Percentiles rank a stretch among this genome's conserved stretches.
Conservation (phyloP, 2,113 vertebrate genomes). For the Grammomys dolichurus region DNA sequence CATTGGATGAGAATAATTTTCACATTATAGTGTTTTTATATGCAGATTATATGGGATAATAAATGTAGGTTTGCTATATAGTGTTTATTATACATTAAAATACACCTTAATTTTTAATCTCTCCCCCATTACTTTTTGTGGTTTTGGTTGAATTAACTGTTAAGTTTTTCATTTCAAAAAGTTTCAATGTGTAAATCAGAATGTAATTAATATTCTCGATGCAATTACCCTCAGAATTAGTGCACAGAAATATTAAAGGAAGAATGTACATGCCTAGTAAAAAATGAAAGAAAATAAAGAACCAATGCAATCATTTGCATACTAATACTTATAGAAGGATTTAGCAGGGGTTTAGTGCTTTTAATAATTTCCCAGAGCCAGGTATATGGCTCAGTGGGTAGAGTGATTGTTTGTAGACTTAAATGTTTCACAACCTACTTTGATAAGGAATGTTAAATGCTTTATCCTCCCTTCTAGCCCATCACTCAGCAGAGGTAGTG, state of each 20-base stretch:
- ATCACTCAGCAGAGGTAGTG: too few relatives aligned
- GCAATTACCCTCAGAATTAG: not conserved
- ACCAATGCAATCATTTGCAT: not conserved
- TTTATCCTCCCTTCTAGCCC: too few relatives aligned
- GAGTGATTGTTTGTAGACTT: not conserved
- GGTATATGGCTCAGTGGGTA: too few relatives aligned
- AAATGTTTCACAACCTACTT: too few relatives aligned
- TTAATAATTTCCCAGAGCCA: not conserved
- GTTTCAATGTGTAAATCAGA: not conserved
- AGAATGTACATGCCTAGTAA: not conserved
- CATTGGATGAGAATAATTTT: conserved; percentile 10
- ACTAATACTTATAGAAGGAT: not conserved
- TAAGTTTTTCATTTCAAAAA: not conserved
- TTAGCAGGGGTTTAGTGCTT: not conserved
- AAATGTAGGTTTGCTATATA: not conserved
- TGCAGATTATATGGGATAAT: not conserved
- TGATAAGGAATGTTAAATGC: too few relatives aligned
- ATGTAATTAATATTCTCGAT: not conserved
- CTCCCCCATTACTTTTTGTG: not conserved
- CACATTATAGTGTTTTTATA: not conserved
- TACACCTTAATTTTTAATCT: not conserved
- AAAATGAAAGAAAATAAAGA: not conserved
- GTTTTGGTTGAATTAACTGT: not conserved
- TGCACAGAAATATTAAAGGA: conserved; percentile 5
- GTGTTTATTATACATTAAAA: not conserved